These are phyloP conservation scores for Heliconius ismenius DNA, from an alignment of 2,888 invertebrate genomes.

Conservation along the genomic window DNA sequence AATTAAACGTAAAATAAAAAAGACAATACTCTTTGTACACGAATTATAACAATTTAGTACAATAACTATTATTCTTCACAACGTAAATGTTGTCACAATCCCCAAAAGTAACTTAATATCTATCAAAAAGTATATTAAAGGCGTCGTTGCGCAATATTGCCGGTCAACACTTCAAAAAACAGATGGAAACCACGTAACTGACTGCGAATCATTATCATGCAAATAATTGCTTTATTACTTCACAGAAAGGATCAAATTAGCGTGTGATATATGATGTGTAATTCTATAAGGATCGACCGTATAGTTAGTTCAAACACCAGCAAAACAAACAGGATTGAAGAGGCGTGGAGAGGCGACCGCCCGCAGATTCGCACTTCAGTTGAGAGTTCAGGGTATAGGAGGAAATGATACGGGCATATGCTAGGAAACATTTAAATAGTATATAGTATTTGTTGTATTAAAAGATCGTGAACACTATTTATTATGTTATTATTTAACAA, in stretches of 20 bases:
- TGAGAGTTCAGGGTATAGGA: conserved; percentile 49
- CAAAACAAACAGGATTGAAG: conserved; percentile 64
- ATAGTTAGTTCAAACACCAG: conserved; percentile 60
- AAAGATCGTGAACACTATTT: background rate
- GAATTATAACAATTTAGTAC: background rate
- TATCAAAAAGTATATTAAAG: conserved; percentile 46
- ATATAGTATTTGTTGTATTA: background rate
- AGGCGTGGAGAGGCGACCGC: conserved; percentile 59
- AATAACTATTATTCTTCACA: conserved; percentile 5
- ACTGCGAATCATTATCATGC: conserved; percentile 2
- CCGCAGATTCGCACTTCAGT: conserved; percentile 67
- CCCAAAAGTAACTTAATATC: conserved; percentile 50
- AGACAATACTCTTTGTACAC: background rate
- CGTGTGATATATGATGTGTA: conserved; percentile 15
- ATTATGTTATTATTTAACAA: background rate
- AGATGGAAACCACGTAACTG: conserved; percentile 33
- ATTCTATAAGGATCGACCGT: conserved; percentile 26
- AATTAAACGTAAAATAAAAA: background rate
- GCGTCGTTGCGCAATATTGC: conserved; percentile 49
- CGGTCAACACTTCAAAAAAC: conserved; percentile 50
- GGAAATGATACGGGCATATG: conserved; percentile 48
- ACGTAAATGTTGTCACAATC: conserved; percentile 27
- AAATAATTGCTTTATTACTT: conserved; percentile 20
- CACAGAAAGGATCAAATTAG: conserved; percentile 32
- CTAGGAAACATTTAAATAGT: conserved; percentile 27